Evolutionary conservation across 2,888 invertebrate genomes (phyloP).

Genomic region (Conus canariensis): DNA sequence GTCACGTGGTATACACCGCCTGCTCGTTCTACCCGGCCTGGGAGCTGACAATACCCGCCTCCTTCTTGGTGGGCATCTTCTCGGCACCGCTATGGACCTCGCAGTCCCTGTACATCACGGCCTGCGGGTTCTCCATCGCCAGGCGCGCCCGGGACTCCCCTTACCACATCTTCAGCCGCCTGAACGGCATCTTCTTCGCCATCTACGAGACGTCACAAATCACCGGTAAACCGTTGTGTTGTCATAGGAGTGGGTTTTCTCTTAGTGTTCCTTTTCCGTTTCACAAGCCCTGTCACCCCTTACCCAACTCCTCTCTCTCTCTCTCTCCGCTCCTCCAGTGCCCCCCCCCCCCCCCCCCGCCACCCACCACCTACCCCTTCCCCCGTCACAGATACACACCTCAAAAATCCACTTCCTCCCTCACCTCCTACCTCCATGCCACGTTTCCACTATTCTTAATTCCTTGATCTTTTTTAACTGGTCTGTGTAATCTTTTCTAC

Average conservation of each 20-base stretch:
- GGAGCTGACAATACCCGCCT: constrained; percentile 65
- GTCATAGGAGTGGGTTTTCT: not conserved
- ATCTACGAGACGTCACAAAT: constrained; percentile 69
- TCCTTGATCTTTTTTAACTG: too few relatives aligned
- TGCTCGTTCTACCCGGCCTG: constrained; percentile 69
- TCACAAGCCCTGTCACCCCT: too few relatives aligned
- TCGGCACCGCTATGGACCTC: constrained; percentile 73
- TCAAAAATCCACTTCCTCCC: too few relatives aligned
- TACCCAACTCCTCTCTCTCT: too few relatives aligned
- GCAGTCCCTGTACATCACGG: constrained; percentile 69
- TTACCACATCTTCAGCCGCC: constrained; percentile 61
- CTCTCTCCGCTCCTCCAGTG: too few relatives aligned
- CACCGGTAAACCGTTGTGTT: constrained; percentile 53
- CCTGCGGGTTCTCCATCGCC: constrained; percentile 64
- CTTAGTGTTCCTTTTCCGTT: not conserved
- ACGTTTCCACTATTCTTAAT: too few relatives aligned
- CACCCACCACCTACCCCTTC: too few relatives aligned
- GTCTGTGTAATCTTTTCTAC: too few relatives aligned
- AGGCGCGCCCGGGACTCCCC: constrained; percentile 52
- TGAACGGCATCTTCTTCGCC: constrained; percentile 71
- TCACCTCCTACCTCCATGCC: too few relatives aligned
- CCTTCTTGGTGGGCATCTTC: constrained; percentile 66
- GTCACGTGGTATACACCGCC: constrained; percentile 66
- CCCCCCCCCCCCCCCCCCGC: too few relatives aligned
- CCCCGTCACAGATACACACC: too few relatives aligned